phyloP scores from a whole-genome alignment of 2,113 vertebrate species.

The Podarcis cretensis region DNA sequence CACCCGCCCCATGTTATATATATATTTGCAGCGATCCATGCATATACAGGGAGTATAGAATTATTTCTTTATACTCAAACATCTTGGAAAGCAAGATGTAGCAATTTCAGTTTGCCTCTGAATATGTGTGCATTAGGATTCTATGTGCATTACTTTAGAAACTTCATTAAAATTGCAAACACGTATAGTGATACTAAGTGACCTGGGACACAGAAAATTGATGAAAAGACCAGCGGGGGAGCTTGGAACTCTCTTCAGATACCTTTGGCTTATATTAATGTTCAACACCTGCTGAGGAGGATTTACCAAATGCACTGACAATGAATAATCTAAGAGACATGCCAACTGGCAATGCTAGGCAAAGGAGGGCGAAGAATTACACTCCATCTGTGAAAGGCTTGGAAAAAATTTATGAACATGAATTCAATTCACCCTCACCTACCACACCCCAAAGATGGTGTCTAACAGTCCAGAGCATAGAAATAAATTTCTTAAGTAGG shows the following conservation, averaged over 20 bases:
- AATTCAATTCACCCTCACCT: neutral
- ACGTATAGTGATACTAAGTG: constrained; percentile 30
- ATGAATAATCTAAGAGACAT: constrained; percentile 7
- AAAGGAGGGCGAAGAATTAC: neutral
- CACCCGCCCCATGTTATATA: neutral
- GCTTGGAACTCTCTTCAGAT: constrained; percentile 2
- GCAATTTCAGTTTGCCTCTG: neutral
- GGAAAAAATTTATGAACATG: constrained; percentile 6
- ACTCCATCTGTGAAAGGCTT: neutral
- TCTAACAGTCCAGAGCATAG: constrained; percentile 52
- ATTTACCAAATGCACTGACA: constrained; percentile 40
- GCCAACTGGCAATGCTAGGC: constrained; percentile 18
- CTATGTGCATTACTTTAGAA: neutral
- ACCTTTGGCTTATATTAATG: constrained; percentile 25
- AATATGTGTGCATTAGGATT: neutral
- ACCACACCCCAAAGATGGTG: constrained; percentile 7
- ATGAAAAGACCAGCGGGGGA: constrained; percentile 38
- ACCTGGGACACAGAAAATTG: constrained; percentile 34
- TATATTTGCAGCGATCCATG: neutral
- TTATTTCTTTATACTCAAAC: neutral
- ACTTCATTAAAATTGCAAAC: constrained; percentile 32
- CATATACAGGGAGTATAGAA: neutral
- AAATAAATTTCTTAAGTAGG: constrained; percentile 67
- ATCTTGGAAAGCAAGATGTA: constrained; percentile 13
- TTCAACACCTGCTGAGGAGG: constrained; percentile 40